Evolutionary conservation across 2,797 vertebrate species (phyloP).

Genomic region (Acrossocheilus fasciatus): DNA sequence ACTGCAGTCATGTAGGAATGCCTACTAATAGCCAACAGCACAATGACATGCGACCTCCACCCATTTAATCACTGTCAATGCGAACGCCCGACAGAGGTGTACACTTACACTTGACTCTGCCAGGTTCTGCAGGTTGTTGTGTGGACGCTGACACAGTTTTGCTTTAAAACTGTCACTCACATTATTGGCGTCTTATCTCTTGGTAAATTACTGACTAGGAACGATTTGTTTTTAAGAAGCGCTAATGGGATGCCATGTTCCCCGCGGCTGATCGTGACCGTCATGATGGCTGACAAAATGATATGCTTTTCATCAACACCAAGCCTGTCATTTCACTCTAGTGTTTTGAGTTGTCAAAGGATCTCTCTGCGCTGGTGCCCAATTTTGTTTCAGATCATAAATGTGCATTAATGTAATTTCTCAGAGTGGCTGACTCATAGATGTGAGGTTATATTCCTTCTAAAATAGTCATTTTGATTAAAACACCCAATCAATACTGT

Average conservation of each 20-base stretch:
- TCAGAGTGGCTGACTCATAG: background rate
- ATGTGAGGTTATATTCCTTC: background rate
- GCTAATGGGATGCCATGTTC: conserved; percentile 22
- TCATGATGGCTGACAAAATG: conserved; percentile 15
- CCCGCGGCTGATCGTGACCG: background rate
- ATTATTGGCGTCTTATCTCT: background rate
- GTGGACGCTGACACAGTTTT: conserved; percentile 2
- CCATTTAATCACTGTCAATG: background rate
- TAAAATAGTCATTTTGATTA: background rate
- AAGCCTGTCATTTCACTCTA: conserved; percentile 11
- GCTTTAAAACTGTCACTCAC: conserved; percentile 2
- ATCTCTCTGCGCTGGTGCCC: background rate
- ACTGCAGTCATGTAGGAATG: background rate
- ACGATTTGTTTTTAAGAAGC: conserved; percentile 30
- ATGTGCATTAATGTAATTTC: background rate
- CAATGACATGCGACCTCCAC: background rate
- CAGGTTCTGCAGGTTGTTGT: background rate
- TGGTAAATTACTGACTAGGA: conserved; percentile 16
- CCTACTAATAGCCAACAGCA: background rate
- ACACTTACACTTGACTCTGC: background rate
- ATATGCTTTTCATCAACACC: conserved; percentile 13
- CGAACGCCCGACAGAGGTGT: background rate
- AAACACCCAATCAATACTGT: background rate
- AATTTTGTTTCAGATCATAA: background rate
- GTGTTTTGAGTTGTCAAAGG: background rate